phyloP scores from a whole-genome alignment of 2,797 vertebrate species.

The Falco naumanni region DNA sequence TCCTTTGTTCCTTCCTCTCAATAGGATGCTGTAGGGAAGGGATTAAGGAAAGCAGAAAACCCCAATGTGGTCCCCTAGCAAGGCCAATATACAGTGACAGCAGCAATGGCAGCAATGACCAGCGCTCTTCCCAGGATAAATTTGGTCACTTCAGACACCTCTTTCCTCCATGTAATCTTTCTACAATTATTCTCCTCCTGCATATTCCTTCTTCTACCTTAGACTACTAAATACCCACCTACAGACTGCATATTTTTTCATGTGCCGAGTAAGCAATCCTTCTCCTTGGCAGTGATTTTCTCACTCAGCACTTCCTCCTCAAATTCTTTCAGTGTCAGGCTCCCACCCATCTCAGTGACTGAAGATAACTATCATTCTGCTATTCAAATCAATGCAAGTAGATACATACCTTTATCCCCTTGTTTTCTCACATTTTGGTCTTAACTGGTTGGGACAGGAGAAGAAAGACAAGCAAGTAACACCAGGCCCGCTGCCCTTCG shows the following conservation, averaged over 20 bases:
- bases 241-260: conserved; percentile 59
- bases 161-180: neutral
- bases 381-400: conserved; percentile 62
- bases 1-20: conserved; percentile 30
- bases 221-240: conserved; percentile 46
- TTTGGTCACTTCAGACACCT: neutral
- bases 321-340: conserved; percentile 54
- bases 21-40: neutral
- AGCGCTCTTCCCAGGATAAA: neutral
- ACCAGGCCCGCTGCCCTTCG: neutral
- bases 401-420: conserved; percentile 8
- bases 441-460: conserved; percentile 2
- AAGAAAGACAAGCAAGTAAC: neutral
- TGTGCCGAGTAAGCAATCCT: conserved; percentile 26
- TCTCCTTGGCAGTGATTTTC: conserved; percentile 56
- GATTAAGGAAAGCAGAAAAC: neutral
- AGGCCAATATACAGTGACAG: neutral
- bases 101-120: neutral
- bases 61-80: neutral
- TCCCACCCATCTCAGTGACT: conserved; percentile 53
- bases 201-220: neutral
- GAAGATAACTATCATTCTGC: conserved; percentile 61
- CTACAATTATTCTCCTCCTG: neutral
- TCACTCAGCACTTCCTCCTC: conserved; percentile 70
- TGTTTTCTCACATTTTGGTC: conserved; percentile 40